These are phyloP conservation scores for Limnephilus auricula DNA, from an alignment of 2,888 invertebrate genomes.

Conservation along the genomic window DNA sequence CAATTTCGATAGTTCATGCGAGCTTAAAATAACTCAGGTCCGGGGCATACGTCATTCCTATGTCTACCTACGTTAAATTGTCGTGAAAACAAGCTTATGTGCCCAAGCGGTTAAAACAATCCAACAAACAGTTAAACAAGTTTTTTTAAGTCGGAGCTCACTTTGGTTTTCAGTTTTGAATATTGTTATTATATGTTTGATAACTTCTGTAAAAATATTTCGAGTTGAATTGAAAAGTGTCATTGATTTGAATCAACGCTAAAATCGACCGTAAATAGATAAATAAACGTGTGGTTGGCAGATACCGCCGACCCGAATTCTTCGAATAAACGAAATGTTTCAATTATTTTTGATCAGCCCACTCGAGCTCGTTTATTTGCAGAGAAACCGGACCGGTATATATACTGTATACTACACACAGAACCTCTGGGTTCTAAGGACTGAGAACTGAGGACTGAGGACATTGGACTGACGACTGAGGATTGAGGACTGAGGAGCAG, in stretches of 20 bases:
- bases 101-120: too few relatives aligned
- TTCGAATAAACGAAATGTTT: conserved; percentile 23
- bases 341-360: conserved; percentile 29
- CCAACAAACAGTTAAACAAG: too few relatives aligned
- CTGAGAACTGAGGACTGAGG: background rate
- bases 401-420: background rate
- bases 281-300: background rate
- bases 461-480: background rate
- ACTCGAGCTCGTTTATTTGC: background rate
- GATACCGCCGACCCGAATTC: background rate
- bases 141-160: too few relatives aligned
- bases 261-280: background rate
- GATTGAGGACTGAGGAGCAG: background rate
- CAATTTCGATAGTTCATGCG: too few relatives aligned
- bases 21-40: too few relatives aligned
- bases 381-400: background rate
- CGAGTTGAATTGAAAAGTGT: background rate
- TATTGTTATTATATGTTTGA: too few relatives aligned
- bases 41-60: too few relatives aligned
- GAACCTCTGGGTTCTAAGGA: background rate
- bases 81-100: too few relatives aligned
- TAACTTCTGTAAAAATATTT: background rate
- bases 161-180: too few relatives aligned
- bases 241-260: background rate
- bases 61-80: too few relatives aligned